phyloP scores from a whole-genome alignment of 2,888 invertebrate genomes.

The Alsophila aescularia region DNA sequence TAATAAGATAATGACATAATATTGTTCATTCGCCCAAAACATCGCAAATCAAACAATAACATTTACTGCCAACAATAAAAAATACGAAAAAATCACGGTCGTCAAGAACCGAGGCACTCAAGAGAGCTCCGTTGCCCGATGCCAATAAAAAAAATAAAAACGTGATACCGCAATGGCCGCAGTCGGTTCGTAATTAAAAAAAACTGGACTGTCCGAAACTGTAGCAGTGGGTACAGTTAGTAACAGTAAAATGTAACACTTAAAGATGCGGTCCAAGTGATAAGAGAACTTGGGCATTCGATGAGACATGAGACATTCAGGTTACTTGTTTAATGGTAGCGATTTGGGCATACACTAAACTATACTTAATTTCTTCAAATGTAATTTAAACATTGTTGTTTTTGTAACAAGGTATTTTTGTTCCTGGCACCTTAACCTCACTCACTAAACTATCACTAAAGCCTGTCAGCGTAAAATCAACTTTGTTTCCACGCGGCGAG shows the following conservation, averaged over 20 bases:
- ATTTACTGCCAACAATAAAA: conserved; percentile 23
- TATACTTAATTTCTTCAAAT: too few relatives aligned
- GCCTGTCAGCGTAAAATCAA: too few relatives aligned
- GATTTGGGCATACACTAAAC: too few relatives aligned
- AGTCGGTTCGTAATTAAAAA: conserved; percentile 64
- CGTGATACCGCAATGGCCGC: conserved; percentile 46
- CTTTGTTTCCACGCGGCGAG: too few relatives aligned
- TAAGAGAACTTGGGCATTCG: conserved; percentile 20
- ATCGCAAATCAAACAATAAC: not conserved
- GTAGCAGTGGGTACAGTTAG: conserved; percentile 74
- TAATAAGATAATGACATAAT: not conserved
- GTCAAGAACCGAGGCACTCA: conserved; percentile 14
- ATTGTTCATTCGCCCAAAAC: not conserved
- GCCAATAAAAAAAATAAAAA: conserved; percentile 35
- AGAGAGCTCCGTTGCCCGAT: conserved; percentile 14
- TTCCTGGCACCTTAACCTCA: too few relatives aligned
- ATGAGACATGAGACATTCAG: not conserved
- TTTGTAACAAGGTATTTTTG: too few relatives aligned
- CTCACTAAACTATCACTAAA: too few relatives aligned
- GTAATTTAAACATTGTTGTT: too few relatives aligned
- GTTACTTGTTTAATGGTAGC: not conserved
- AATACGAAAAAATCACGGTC: conserved; percentile 22
- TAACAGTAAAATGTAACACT: conserved; percentile 72
- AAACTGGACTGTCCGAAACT: conserved; percentile 67
- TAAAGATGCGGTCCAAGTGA: conserved; percentile 49